Evolutionary conservation across 2,797 vertebrate species (phyloP).

Genomic region (Sebastes paucispinis): DNA sequence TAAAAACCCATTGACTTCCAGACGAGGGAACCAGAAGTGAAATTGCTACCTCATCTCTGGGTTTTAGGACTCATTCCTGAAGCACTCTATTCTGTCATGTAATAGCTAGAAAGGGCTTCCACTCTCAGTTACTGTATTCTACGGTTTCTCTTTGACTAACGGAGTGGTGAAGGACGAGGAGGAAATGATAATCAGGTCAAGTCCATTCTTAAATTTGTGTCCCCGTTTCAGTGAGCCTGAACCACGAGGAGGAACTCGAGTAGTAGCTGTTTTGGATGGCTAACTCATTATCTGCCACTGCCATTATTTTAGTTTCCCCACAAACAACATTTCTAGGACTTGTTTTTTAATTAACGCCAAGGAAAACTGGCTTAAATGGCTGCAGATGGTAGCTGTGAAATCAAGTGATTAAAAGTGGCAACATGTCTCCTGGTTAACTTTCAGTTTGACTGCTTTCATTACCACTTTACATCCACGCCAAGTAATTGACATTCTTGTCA

Average conservation of each 20-base stretch:
- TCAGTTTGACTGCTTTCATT: not conserved
- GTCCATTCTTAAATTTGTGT: not conserved
- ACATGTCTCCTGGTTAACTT: slow-evolving; percentile 27
- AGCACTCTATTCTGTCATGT: not conserved
- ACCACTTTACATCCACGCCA: not conserved
- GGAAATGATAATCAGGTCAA: not conserved
- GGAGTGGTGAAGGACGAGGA: not conserved
- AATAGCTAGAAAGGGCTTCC: not conserved
- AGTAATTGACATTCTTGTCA: slow-evolving; percentile 18
- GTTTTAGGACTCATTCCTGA: not conserved
- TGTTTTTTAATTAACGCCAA: not conserved
- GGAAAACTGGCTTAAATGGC: slow-evolving; percentile 21
- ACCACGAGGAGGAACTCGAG: not conserved
- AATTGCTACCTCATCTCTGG: not conserved
- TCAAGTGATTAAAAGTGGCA: slow-evolving; percentile 22
- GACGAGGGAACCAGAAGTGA: not conserved
- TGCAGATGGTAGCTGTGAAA: slow-evolving; percentile 35
- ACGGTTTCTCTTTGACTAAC: not conserved
- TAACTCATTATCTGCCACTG: slow-evolving; percentile 4
- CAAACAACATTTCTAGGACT: slow-evolving; percentile 13
- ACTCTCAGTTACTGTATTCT: not conserved
- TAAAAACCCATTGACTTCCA: not conserved
- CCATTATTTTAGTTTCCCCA: slow-evolving; percentile 6
- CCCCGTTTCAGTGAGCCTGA: not conserved
- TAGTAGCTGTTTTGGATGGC: not conserved